Evolutionary conservation across 2,888 invertebrate genomes (phyloP).

Genomic region (Leptinotarsa rubiginosa): DNA sequence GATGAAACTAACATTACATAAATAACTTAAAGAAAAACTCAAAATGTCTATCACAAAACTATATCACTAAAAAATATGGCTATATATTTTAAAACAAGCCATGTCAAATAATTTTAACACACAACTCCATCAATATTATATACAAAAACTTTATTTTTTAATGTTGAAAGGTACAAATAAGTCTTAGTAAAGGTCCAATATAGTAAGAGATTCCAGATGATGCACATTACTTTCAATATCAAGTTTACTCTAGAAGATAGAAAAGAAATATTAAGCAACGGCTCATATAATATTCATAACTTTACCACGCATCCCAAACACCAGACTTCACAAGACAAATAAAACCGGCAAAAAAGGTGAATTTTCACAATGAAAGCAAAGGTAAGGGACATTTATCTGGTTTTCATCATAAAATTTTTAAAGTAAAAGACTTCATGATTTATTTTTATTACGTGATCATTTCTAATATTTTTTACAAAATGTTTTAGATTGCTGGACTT

Average conservation of each 20-base stretch:
- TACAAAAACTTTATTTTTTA: slow-evolving; percentile 10
- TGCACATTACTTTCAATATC: slow-evolving; percentile 21
- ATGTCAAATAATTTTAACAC: slow-evolving; percentile 16
- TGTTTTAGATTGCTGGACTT: too few species aligned
- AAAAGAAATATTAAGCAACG: not conserved
- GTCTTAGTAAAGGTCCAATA: slow-evolving; percentile 12
- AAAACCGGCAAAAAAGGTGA: not conserved
- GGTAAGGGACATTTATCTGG: too few species aligned
- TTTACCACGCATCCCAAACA: not conserved
- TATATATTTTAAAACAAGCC: slow-evolving; percentile 43
- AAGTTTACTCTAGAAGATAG: slow-evolving; percentile 18
- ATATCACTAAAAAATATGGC: slow-evolving; percentile 54
- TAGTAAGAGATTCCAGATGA: slow-evolving; percentile 18
- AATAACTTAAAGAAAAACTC: slow-evolving; percentile 49
- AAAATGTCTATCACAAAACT: slow-evolving; percentile 51
- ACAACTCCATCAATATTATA: slow-evolving; percentile 26
- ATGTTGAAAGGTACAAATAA: slow-evolving; percentile 7
- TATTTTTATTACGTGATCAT: too few species aligned
- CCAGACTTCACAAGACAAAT: not conserved
- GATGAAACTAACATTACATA: slow-evolving; percentile 45
- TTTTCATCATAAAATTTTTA: too few species aligned
- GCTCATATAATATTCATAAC: not conserved
- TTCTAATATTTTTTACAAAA: too few species aligned
- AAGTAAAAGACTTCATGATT: too few species aligned
- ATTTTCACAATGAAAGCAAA: slow-evolving; percentile 8